phyloP scores from a whole-genome alignment of 2,797 vertebrate species.

The Xyrichtys novacula region DNA sequence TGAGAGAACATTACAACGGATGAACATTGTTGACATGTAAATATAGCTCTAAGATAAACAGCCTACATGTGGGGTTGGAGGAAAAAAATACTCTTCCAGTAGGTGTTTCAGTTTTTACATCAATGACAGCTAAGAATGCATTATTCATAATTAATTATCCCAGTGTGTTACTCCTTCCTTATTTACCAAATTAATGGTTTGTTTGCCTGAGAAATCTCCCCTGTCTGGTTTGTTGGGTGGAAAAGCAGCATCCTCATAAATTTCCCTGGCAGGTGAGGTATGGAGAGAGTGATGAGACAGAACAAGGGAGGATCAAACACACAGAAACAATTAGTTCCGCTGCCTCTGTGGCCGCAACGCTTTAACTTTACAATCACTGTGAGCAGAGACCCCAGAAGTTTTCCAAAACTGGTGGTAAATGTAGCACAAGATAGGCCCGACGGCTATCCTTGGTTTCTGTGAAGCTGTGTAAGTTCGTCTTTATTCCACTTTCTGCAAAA shows the following conservation, averaged over 20 bases:
- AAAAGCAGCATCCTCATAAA: conserved; percentile 66
- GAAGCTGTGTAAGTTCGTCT: conserved; percentile 9
- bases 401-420: conserved; percentile 3
- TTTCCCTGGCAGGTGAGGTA: conserved; percentile 72
- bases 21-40: conserved; percentile 44
- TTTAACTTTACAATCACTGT: conserved; percentile 46
- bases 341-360: conserved; percentile 25
- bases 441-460: too few relatives aligned
- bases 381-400: conserved; percentile 20
- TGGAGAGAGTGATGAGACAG: conserved; percentile 68
- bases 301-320: conserved; percentile 66
- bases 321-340: conserved; percentile 68
- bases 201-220: conserved; percentile 78
- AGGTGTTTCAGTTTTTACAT: conserved; percentile 49
- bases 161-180: conserved; percentile 73
- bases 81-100: conserved; percentile 45
- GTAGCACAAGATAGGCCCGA: not conserved
- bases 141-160: conserved; percentile 75
- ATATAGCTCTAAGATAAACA: conserved; percentile 50
- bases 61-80: conserved; percentile 30
- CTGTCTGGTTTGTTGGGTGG: conserved; percentile 59
- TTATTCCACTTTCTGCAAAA: conserved; percentile 6
- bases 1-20: conserved; percentile 43
- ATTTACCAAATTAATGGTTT: conserved; percentile 81
- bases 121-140: conserved; percentile 58